Base-by-base conservation (phyloP, 2,113 vertebrate species). In the Rhipidura dahli region DNA sequence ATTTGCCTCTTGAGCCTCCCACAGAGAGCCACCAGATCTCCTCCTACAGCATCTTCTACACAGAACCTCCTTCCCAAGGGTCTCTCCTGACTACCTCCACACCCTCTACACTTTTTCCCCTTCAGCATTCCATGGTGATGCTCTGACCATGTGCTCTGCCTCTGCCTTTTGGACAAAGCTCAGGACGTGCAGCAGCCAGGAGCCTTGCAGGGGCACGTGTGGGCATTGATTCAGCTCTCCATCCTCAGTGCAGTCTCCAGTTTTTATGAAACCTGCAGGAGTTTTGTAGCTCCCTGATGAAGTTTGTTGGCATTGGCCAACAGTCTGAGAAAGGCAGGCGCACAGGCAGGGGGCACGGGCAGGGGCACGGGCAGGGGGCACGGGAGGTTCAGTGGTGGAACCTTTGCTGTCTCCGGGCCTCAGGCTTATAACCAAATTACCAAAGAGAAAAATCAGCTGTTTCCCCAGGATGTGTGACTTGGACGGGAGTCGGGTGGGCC, bases 381-480 rank as follows among this genome's bases (percentile, higher is more conserved):
- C 3, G 6, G 61, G 56, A 5, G 1, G 11, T 17, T 24, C 53
- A 40, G 19, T 53, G 60, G 63, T 68, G 87, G 65, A 65, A 47
- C 30, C 35, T 81, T 86, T 1, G 0, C 18, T 54, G 35, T 68
- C 76, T 78, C 73, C 24, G 23, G 76, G 68, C 54, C 54, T 66
- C 2, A 5, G 60, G 88, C 68, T 92, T 51, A 21, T 73, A 93
- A 94, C 14, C 30, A 50, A 45, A 83, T 66, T 61, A 83, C 65
- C 24, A 39, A 66, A 88, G 82, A 83, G 59, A 56, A 77, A 91
- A 90, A 61, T 72, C 42, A 44, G 13, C 82, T 2, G 2, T 90
- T 93, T 96, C 85, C 60, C 13, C 37, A 63, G 83, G 59, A 93
- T 71, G 51, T 89, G 72, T 93, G 87, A 78, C 47, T 96, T 77